Conservation (phyloP, 2,113 vertebrate genomes). For the Delphinapterus leucas region DNA sequence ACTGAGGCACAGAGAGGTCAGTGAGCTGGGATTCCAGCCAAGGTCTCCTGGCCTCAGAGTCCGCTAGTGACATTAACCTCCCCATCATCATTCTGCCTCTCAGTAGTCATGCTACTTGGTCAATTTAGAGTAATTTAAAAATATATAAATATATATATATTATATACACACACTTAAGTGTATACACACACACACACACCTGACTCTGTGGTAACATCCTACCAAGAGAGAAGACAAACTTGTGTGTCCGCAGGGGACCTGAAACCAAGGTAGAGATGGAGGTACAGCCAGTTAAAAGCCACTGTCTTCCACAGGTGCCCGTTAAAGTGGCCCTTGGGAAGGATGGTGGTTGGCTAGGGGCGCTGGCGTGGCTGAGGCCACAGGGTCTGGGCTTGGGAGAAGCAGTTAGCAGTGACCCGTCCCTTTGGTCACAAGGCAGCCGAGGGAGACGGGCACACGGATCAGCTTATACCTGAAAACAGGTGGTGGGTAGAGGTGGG, state of each 20-base stretch:
- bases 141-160: background rate
- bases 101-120: background rate
- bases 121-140: background rate
- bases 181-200: background rate
- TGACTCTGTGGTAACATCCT: background rate
- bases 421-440: background rate
- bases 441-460: fast-evolving
- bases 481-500: fast-evolving
- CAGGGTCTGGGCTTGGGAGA: background rate
- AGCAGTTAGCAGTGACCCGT: background rate
- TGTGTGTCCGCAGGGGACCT: background rate
- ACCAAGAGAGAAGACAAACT: background rate
- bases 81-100: background rate
- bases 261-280: background rate
- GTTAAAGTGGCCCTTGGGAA: background rate
- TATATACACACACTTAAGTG: background rate
- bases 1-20: background rate
- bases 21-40: fast-evolving
- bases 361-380: background rate
- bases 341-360: fast-evolving
- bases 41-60: background rate
- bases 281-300: background rate
- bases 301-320: background rate
- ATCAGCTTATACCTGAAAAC: background rate
- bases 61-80: background rate